A percentile compares a stretch with the other conserved stretches of the same genome.
These are phyloP conservation scores for Pseudobourletiella spinata DNA, from an alignment of 1,140 invertebrate genomes.

Conservation along the genomic window DNA sequence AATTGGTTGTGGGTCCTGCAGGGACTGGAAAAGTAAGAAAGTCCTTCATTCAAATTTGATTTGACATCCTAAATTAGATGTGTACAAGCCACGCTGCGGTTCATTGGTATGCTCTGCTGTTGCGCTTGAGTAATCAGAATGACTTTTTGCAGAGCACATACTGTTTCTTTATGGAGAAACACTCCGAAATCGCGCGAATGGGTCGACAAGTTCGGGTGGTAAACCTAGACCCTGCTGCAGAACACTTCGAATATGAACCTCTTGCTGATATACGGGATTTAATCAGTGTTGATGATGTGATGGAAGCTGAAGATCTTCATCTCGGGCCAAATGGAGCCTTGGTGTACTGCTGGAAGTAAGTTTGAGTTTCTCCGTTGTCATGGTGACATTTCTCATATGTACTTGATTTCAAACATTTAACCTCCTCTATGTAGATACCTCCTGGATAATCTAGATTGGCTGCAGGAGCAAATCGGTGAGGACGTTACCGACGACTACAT, in stretches of 20 bases:
- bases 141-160: constrained; percentile 70
- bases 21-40: constrained; percentile 79
- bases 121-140: no score
- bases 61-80: no score
- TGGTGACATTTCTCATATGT: neutral
- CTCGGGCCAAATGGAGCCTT: constrained; percentile 96
- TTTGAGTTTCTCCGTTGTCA: constrained; percentile 29
- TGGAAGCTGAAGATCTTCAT: constrained; percentile 90
- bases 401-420: neutral
- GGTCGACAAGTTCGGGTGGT: constrained; percentile 73
- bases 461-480: constrained; percentile 69
- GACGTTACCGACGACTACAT: constrained; percentile 77
- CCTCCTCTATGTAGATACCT: constrained; percentile 56
- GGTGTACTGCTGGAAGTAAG: constrained; percentile 91
- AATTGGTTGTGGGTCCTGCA: constrained; percentile 88
- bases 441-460: constrained; percentile 81
- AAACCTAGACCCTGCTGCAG: constrained; percentile 96
- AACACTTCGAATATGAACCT: constrained; percentile 86
- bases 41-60: neutral
- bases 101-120: no score
- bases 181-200: constrained; percentile 52
- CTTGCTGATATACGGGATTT: constrained; percentile 83
- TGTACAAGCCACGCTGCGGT: no score
- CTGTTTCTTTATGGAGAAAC: constrained; percentile 77
- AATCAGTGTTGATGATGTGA: constrained; percentile 89